Percentiles rank a stretch among this genome's conserved stretches.
Conservation (phyloP, 2,113 vertebrate species). For the Amphilophus citrinellus region DNA sequence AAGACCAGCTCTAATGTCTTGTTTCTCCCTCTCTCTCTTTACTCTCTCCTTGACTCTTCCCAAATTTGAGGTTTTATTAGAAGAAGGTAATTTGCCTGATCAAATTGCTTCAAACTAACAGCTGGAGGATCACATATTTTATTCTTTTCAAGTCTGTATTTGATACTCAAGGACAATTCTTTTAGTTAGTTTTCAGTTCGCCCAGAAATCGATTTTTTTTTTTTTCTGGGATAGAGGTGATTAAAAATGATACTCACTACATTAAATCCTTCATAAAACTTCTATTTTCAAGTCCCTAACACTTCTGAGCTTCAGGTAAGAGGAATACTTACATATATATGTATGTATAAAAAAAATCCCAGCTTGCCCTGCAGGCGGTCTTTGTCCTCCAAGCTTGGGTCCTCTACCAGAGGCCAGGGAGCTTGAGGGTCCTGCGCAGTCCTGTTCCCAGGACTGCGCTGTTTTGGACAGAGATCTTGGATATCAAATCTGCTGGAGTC, state of each 20-base stretch:
- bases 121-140: slow-evolving; percentile 31
- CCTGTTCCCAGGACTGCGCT: no score
- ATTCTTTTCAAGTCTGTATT: slow-evolving; percentile 23
- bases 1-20: slow-evolving; percentile 48
- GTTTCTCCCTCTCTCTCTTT: slow-evolving; percentile 32
- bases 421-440: no score
- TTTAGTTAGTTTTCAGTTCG: neutral
- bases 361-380: no score
- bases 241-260: neutral
- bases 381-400: no score
- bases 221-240: neutral
- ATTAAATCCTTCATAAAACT: no score
- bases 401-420: no score
- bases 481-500: no score
- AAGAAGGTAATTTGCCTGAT: slow-evolving; percentile 50
- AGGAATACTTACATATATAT: no score
- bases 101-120: slow-evolving; percentile 49
- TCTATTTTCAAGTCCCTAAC: no score
- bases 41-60: slow-evolving; percentile 57
- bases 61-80: slow-evolving; percentile 58
- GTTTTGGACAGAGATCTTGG: no score
- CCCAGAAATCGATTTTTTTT: neutral
- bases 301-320: no score
- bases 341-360: no score
- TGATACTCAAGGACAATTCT: slow-evolving; percentile 28